Percentiles rank a stretch among this genome's conserved stretches.
phyloP scores from a whole-genome alignment of 2,797 vertebrate genomes.

The Dromococcyx pavoninus region DNA sequence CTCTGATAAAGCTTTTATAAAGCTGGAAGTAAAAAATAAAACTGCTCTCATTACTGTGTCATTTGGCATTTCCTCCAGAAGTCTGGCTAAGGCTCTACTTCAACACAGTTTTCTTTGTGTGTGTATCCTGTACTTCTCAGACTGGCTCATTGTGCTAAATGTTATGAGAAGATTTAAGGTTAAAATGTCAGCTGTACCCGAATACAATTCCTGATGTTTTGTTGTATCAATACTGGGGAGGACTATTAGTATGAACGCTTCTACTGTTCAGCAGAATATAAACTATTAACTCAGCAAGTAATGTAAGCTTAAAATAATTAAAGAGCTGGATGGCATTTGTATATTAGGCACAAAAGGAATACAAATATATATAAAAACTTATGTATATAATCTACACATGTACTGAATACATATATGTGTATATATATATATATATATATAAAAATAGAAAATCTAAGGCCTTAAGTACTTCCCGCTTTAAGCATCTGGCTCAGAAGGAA shows the following conservation, averaged over 20 bases:
- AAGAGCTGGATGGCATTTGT: neutral
- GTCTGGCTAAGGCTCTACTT: neutral
- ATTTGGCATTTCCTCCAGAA: neutral
- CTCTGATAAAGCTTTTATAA: too few species aligned
- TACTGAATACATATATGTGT: neutral
- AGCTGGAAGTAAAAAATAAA: too few species aligned
- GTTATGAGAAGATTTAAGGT: neutral
- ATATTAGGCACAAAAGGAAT: neutral
- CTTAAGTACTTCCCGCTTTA: neutral
- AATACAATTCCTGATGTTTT: neutral
- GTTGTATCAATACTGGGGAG: neutral
- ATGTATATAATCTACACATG: neutral
- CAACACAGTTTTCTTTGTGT: neutral
- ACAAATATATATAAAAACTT: neutral
- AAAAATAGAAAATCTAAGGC: rapidly evolving
- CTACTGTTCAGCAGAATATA: neutral
- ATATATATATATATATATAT: too few species aligned
- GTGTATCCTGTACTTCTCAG: neutral
- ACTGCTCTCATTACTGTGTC: neutral
- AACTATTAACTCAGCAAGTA: neutral
- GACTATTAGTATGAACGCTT: neutral
- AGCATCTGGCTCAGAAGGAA: neutral
- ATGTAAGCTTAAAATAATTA: neutral
- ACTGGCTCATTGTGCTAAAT: rapidly evolving
- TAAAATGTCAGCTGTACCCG: neutral